A percentile compares a stretch with the other conserved stretches of the same genome.
phyloP scores from a whole-genome alignment of 53 echinoderm and acorn worm genomes.

The Zoroaster sp. region DNA sequence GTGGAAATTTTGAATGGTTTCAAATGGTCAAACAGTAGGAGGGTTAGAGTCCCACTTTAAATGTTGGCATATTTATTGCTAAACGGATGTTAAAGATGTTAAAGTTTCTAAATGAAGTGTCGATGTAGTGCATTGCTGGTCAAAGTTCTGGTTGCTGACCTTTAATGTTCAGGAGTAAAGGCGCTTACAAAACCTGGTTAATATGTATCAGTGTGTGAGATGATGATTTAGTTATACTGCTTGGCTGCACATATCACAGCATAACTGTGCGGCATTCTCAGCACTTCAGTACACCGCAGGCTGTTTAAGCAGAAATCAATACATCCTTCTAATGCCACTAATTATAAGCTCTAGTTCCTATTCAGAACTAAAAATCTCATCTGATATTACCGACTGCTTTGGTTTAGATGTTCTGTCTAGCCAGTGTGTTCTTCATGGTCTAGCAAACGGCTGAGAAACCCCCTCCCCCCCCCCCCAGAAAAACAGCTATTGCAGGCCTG shows the following conservation, averaged over 20 bases:
- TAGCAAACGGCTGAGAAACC: too few relatives aligned
- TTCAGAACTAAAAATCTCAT: not conserved
- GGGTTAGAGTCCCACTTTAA: too few relatives aligned
- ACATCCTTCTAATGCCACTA: slow-evolving; percentile 24
- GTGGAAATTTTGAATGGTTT: too few relatives aligned
- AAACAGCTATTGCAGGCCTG: too few relatives aligned
- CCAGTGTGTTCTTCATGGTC: too few relatives aligned
- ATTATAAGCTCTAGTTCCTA: slow-evolving; percentile 9
- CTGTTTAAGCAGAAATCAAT: slow-evolving; percentile 29
- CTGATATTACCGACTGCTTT: not conserved
- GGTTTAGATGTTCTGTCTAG: not conserved
- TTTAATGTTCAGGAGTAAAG: not conserved
- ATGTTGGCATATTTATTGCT: too few relatives aligned
- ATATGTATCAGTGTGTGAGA: slow-evolving; percentile 22
- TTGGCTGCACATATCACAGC: slow-evolving; percentile 30
- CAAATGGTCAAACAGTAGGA: too few relatives aligned
- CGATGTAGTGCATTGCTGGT: not conserved
- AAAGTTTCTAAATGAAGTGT: too few relatives aligned
- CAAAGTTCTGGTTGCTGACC: not conserved
- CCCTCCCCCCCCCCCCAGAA: too few relatives aligned
- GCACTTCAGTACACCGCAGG: slow-evolving; percentile 6
- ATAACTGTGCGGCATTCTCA: slow-evolving; percentile 28
- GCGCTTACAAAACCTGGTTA: not conserved
- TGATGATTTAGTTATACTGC: not conserved
- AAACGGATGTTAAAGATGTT: too few relatives aligned